These are phyloP conservation scores for Dasysyrphus albostriatus DNA, from an alignment of 2,888 invertebrate species.

Conservation along the genomic window DNA sequence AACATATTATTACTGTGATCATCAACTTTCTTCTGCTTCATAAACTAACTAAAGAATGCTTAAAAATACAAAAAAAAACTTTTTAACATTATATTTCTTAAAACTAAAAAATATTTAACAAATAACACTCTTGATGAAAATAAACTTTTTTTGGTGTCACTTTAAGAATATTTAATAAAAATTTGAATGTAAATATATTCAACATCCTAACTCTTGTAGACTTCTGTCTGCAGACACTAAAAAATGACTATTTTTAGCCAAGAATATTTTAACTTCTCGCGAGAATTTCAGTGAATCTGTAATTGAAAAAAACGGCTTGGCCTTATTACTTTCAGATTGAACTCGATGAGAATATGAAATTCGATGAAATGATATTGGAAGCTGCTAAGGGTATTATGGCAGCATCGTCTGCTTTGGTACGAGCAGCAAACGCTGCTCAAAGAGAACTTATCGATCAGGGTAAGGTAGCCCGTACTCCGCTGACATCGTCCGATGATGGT, in stretches of 20 bases:
- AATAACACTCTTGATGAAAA: background rate
- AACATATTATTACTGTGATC: constrained; percentile 98
- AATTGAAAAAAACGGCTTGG: background rate
- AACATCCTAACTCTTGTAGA: background rate
- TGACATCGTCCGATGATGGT: constrained; percentile 96
- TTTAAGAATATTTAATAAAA: background rate
- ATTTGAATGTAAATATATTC: background rate
- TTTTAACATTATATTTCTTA: constrained; percentile 37
- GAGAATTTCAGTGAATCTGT: background rate
- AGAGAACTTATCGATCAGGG: constrained; percentile 96
- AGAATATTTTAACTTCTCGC: background rate
- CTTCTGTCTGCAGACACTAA: background rate
- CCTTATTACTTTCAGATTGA: constrained; percentile 79
- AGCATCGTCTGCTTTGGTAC: constrained; percentile 97
- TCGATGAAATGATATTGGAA: constrained; percentile 99
- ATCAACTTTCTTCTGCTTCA: constrained; percentile 79
- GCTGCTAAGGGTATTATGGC: constrained; percentile 99
- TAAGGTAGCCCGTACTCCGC: constrained; percentile 92
- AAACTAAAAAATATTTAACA: constrained; percentile 20
- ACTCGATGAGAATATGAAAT: constrained; percentile 95
- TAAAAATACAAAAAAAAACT: constrained; percentile 29
- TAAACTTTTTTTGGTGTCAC: background rate
- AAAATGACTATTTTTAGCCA: background rate
- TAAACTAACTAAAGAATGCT: constrained; percentile 78
- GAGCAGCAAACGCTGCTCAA: constrained; percentile 98